Conservation (phyloP, 2,113 vertebrate genomes). For the Tringa solitaria region DNA sequence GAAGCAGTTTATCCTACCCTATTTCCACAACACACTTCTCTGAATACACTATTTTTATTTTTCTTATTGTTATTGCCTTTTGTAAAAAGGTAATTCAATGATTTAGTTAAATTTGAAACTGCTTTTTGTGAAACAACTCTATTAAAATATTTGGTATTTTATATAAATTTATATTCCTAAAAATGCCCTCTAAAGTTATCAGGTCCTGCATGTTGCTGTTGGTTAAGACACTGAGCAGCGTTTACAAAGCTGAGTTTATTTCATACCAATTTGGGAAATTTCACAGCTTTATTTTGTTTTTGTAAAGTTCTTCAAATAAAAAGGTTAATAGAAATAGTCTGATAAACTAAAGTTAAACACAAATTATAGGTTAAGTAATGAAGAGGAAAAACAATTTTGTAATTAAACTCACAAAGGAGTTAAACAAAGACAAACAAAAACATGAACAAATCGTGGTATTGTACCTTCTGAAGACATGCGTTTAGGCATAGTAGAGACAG, state of each 20-base stretch:
- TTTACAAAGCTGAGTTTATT: constrained; percentile 54
- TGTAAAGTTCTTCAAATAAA: constrained; percentile 67
- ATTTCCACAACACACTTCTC: neutral
- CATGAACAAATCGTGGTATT: constrained; percentile 82
- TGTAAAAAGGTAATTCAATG: neutral
- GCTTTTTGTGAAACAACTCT: neutral
- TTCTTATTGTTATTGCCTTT: neutral
- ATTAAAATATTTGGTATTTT: neutral
- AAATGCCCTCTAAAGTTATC: neutral
- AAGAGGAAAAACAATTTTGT: constrained; percentile 74
- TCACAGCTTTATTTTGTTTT: constrained; percentile 61
- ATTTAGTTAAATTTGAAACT: neutral
- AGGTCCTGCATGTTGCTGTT: neutral
- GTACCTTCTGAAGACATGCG: constrained; percentile 99
- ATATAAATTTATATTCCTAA: neutral
- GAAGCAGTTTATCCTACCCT: neutral
- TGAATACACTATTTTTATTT: neutral
- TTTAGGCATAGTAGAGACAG: constrained; percentile 97
- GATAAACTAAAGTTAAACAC: constrained; percentile 75
- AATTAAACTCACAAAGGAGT: constrained; percentile 76
- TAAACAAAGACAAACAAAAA: constrained; percentile 79
- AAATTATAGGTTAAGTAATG: constrained; percentile 79
- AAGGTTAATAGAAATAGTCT: constrained; percentile 74
- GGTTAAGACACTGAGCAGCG: constrained; percentile 52
- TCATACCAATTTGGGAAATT: constrained; percentile 43